Percentiles rank a stretch among this genome's conserved stretches.
These are phyloP conservation scores for Remorina albescens DNA, from an alignment of 2,797 vertebrate genomes.

Conservation along the genomic window DNA sequence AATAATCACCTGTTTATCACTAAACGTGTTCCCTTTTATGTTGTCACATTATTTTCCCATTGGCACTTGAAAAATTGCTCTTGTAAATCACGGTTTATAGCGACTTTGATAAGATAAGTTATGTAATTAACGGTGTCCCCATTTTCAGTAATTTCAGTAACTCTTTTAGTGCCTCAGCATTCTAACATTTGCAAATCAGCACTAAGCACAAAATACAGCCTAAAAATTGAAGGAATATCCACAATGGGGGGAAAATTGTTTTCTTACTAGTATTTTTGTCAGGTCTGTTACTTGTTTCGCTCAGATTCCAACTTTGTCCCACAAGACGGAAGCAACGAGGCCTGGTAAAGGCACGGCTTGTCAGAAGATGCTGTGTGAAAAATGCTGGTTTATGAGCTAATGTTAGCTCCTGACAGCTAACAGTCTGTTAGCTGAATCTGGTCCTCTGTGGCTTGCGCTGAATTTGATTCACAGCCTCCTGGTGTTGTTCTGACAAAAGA, in stretches of 20 bases:
- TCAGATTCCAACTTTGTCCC: slow-evolving; percentile 13
- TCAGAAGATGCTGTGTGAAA: slow-evolving; percentile 25
- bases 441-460: slow-evolving; percentile 9
- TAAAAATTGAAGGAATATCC: neutral
- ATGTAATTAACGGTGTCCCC: no score
- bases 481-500: slow-evolving; percentile 9
- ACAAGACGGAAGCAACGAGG: neutral
- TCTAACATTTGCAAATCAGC: neutral
- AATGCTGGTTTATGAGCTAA: slow-evolving; percentile 30
- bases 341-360: slow-evolving; percentile 2
- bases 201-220: neutral
- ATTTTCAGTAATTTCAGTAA: no score
- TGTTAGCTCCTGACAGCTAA: slow-evolving; percentile 39
- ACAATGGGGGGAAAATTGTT: neutral
- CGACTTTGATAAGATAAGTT: no score
- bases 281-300: slow-evolving; percentile 11
- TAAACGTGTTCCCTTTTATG: neutral
- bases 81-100: no score
- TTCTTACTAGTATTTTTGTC: neutral
- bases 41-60: neutral
- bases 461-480: slow-evolving; percentile 32
- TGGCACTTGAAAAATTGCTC: no score
- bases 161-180: neutral
- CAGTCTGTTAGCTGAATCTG: slow-evolving; percentile 17
- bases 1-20: neutral